These are phyloP conservation scores for Neodon shergylaensis DNA, from an alignment of 2,113 vertebrate genomes.

Conservation along the genomic window DNA sequence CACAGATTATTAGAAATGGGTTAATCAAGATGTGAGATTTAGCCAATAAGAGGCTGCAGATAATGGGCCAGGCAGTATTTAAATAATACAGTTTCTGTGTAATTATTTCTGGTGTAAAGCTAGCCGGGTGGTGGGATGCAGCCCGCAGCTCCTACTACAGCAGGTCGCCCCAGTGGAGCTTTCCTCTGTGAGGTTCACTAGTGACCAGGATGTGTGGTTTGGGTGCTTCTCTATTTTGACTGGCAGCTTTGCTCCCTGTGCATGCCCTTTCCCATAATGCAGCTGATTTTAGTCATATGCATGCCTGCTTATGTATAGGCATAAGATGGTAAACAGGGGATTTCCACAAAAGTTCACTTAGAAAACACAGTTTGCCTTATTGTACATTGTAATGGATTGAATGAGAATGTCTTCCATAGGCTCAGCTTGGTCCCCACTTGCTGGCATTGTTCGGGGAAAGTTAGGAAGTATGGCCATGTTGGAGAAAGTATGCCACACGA, in stretches of 20 bases:
- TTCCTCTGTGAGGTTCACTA: neutral
- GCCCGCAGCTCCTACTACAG: too few species aligned
- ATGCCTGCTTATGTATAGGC: neutral
- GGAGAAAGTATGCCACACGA: neutral
- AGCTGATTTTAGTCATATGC: neutral
- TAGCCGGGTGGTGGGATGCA: too few species aligned
- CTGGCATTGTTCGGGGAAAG: neutral
- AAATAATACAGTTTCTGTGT: too few species aligned
- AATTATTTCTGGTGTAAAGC: too few species aligned
- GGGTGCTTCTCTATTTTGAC: neutral
- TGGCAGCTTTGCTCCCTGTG: neutral
- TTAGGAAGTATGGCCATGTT: neutral
- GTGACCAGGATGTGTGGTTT: neutral
- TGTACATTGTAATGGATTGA: neutral
- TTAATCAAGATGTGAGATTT: too few species aligned
- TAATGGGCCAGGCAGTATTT: too few species aligned
- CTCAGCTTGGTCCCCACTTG: neutral
- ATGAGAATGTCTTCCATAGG: neutral
- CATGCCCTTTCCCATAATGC: neutral
- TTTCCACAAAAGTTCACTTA: neutral
- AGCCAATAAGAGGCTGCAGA: too few species aligned
- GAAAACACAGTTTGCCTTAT: neutral
- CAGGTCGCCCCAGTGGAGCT: neutral
- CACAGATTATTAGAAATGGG: too few species aligned
- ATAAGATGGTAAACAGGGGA: neutral